These are phyloP conservation scores for Prinia subflava DNA, from an alignment of 2,113 vertebrate genomes.

Conservation along the genomic window DNA sequence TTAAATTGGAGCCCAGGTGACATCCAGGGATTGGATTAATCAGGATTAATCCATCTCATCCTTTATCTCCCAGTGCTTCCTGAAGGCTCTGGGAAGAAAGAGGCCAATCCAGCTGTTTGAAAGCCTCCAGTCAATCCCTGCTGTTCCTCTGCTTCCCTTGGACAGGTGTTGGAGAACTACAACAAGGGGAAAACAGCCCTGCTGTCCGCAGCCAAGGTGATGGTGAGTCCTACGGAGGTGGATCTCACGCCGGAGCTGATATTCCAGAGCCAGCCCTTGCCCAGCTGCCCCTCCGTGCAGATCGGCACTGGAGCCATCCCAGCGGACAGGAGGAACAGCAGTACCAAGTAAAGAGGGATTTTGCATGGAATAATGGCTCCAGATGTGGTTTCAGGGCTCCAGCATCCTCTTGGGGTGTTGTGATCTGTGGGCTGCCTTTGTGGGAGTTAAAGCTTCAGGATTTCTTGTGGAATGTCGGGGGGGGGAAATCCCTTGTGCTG, in stretches of 20 bases:
- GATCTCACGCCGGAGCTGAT: slow-evolving; percentile 92
- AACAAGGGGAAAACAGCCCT: slow-evolving; percentile 97
- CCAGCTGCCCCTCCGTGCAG: slow-evolving; percentile 65
- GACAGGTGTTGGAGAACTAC: slow-evolving; percentile 96
- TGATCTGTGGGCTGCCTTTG: not conserved
- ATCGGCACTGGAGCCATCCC: slow-evolving; percentile 49
- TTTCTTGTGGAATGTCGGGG: rapidly evolving
- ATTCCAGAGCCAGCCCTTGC: slow-evolving; percentile 83
- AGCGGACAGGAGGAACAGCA: slow-evolving; percentile 87
- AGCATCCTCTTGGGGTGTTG: not conserved
- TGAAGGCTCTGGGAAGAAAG: not conserved
- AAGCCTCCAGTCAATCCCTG: not conserved
- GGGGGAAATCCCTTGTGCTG: not conserved
- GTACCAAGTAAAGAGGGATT: slow-evolving; percentile 80
- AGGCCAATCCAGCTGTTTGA: not conserved
- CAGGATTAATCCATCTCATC: not conserved
- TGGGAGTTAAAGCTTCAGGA: not conserved
- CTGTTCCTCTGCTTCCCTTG: not conserved
- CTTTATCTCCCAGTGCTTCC: not conserved
- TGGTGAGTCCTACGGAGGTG: slow-evolving; percentile 98
- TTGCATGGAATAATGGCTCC: not conserved
- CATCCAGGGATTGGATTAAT: too few species aligned
- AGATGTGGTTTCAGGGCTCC: not conserved
- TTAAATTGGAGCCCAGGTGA: not conserved
- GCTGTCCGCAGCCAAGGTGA: slow-evolving; percentile 96